Percentiles rank a stretch among this genome's conserved stretches.
phyloP scores from a whole-genome alignment of 2,113 vertebrate species.

The Sapayoa aenigma region DNA sequence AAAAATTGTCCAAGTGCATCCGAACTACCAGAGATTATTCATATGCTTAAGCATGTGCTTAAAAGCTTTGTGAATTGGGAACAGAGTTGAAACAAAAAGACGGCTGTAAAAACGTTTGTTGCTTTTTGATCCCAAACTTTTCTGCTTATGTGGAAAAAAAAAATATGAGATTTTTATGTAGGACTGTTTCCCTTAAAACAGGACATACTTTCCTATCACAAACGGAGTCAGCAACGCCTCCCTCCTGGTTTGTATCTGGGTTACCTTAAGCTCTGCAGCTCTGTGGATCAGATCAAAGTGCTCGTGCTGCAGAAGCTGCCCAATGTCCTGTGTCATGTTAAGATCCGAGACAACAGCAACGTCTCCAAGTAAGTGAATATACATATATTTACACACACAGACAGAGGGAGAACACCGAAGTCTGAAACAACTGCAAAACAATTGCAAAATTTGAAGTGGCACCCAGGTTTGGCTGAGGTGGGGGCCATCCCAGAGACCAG shows the following conservation, averaged over 20 bases:
- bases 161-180: background rate
- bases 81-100: background rate
- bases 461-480: background rate
- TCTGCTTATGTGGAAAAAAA: background rate
- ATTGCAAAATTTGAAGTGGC: background rate
- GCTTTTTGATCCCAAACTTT: background rate
- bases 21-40: background rate
- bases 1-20: background rate
- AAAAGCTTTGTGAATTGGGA: background rate
- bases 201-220: conserved; percentile 91
- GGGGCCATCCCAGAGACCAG: background rate
- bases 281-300: conserved; percentile 96
- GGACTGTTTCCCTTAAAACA: conserved; percentile 52
- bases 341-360: conserved; percentile 89
- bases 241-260: conserved; percentile 89
- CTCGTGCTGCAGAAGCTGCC: conserved; percentile 89
- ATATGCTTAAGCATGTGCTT: background rate
- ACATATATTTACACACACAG: background rate
- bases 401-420: background rate
- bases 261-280: conserved; percentile 96
- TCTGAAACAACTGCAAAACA: background rate
- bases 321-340: conserved; percentile 90
- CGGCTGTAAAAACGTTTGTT: background rate
- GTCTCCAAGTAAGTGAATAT: conserved; percentile 82
- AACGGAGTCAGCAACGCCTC: conserved; percentile 86